phyloP scores from a whole-genome alignment of 2,797 vertebrate species.

The Mallotus villosus region DNA sequence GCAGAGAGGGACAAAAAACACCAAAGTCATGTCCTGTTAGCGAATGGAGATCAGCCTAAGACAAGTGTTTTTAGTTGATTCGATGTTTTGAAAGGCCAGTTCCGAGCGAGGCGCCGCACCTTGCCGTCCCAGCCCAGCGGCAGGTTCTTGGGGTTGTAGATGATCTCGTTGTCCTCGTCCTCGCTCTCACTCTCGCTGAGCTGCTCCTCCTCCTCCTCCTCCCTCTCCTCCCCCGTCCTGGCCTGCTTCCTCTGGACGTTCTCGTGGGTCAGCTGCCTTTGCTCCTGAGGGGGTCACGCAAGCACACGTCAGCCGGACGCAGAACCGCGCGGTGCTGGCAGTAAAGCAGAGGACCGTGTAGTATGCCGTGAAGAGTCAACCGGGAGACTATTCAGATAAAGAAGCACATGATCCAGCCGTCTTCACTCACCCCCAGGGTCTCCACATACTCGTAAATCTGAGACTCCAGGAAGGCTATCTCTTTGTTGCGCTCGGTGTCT shows the following conservation, averaged over 20 bases:
- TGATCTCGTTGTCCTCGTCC: slow-evolving; percentile 97
- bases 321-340: background rate
- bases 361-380: background rate
- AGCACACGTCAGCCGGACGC: background rate
- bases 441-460: slow-evolving; percentile 98
- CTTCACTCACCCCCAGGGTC: slow-evolving; percentile 88
- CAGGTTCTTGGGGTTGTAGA: slow-evolving; percentile 98
- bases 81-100: background rate
- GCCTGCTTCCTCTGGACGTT: slow-evolving; percentile 98
- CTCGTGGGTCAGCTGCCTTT: slow-evolving; percentile 95
- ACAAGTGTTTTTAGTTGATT: background rate
- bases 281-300: slow-evolving; percentile 78
- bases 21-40: too few relatives aligned
- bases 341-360: too few relatives aligned
- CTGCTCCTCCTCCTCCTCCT: slow-evolving; percentile 97
- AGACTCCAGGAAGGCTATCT: slow-evolving; percentile 92
- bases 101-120: slow-evolving; percentile 60
- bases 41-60: background rate
- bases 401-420: background rate
- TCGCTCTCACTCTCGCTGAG: slow-evolving; percentile 97
- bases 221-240: slow-evolving; percentile 92
- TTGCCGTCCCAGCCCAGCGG: slow-evolving; percentile 98
- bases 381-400: background rate
- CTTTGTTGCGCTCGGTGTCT: slow-evolving; percentile 96
- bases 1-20: slow-evolving; percentile 14